These are phyloP conservation scores for Cichlasoma orientale DNA, from an alignment of 2,797 vertebrate genomes.

Conservation along the genomic window DNA sequence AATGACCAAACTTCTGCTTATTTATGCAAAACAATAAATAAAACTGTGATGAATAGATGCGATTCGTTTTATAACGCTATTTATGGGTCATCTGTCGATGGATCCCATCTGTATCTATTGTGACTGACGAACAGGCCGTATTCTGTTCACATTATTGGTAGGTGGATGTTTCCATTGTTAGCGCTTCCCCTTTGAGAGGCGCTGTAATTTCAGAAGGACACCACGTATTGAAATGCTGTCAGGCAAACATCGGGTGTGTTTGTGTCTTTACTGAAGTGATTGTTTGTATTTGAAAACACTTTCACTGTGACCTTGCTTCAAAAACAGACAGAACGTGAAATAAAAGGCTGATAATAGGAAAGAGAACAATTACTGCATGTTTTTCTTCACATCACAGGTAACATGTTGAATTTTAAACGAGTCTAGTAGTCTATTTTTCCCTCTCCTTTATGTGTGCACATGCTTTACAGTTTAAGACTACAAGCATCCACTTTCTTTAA, in stretches of 20 bases:
- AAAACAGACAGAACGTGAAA: neutral
- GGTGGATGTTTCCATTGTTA: constrained; percentile 19
- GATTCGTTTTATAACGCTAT: constrained; percentile 21
- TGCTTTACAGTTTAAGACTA: neutral
- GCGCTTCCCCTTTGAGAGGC: neutral
- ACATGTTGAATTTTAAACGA: neutral
- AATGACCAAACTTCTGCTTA: constrained; percentile 18
- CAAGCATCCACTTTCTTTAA: neutral
- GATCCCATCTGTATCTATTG: constrained; percentile 14
- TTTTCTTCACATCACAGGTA: neutral
- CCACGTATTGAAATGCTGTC: constrained; percentile 8
- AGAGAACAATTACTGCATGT: neutral
- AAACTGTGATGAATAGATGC: constrained; percentile 21
- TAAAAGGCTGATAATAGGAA: neutral
- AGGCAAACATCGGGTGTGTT: constrained; percentile 9
- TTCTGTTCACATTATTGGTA: constrained; percentile 6
- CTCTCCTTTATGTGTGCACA: neutral
- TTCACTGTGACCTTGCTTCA: neutral
- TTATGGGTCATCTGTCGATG: neutral
- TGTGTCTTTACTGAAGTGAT: constrained; percentile 17
- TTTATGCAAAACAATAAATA: constrained; percentile 30
- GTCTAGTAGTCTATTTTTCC: neutral
- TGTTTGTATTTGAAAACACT: neutral
- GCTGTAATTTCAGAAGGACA: constrained; percentile 35
- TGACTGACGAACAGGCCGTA: neutral